phyloP scores from a whole-genome alignment of 2,113 vertebrate genomes.

The Turnix velox region DNA sequence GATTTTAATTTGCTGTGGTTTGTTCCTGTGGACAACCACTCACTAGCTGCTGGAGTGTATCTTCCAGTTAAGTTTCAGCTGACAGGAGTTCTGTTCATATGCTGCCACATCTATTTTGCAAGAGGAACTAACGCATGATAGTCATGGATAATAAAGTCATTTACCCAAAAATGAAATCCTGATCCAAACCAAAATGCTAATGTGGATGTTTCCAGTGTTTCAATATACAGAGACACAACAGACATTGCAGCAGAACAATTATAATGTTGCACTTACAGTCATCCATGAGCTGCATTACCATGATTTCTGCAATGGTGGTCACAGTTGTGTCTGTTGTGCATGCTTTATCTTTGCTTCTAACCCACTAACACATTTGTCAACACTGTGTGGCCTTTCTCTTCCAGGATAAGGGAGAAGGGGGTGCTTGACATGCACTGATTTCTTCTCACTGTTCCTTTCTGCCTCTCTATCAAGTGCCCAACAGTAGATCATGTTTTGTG shows the following conservation, averaged over 20 bases:
- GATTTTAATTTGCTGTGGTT: background rate
- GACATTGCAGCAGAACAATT: background rate
- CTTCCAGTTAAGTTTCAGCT: background rate
- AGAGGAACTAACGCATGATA: background rate
- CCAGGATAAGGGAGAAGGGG: background rate
- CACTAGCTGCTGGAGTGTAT: background rate
- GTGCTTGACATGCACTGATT: accelerated
- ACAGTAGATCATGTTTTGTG: accelerated
- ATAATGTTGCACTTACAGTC: background rate
- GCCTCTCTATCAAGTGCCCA: background rate
- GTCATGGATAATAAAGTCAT: background rate
- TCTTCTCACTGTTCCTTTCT: background rate
- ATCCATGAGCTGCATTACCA: accelerated
- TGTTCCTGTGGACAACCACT: background rate
- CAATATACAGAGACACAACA: accelerated
- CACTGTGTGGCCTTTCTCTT: background rate
- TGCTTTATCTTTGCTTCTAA: background rate
- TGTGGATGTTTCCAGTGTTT: background rate
- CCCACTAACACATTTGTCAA: accelerated
- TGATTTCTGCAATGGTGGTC: background rate
- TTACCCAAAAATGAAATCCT: background rate
- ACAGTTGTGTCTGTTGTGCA: background rate
- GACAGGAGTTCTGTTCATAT: background rate
- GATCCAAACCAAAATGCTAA: background rate
- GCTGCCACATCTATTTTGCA: background rate